Percentiles rank a stretch among this genome's conserved stretches.
Evolutionary conservation across 2,888 invertebrate species (phyloP).

Genomic region (Leptogaster cylindrica): DNA sequence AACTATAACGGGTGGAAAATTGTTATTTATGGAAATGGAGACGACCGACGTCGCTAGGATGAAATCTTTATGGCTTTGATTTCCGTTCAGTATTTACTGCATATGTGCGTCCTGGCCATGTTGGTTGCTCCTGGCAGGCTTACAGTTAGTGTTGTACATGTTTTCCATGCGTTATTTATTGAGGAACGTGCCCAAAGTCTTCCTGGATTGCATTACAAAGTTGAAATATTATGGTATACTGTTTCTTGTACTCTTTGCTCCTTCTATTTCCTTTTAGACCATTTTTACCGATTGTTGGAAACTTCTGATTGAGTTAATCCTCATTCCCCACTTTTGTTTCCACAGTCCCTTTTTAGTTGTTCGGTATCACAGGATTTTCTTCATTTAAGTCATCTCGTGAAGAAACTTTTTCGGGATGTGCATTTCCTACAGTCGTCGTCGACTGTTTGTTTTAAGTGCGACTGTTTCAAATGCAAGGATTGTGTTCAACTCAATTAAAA

Average conservation of each 20-base stretch:
- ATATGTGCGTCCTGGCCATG: not conserved
- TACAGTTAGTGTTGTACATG: slow-evolving; percentile 18
- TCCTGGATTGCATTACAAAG: not conserved
- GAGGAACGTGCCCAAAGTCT: slow-evolving; percentile 1
- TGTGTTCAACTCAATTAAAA: slow-evolving; percentile 36
- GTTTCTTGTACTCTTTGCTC: not conserved
- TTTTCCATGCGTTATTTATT: slow-evolving; percentile 11
- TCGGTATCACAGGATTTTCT: no score
- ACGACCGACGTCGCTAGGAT: not conserved
- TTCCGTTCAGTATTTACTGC: not conserved
- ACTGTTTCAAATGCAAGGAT: slow-evolving; percentile 29
- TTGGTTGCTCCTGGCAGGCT: not conserved
- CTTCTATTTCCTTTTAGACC: not conserved
- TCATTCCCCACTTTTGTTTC: not conserved
- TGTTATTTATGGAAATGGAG: slow-evolving; percentile 17
- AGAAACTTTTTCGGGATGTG: not conserved
- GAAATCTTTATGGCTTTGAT: slow-evolving; percentile 31
- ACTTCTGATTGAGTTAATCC: slow-evolving; percentile 26
- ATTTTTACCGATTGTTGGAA: not conserved
- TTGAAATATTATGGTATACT: slow-evolving; percentile 10
- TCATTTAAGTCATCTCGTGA: not conserved
- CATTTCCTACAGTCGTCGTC: slow-evolving; percentile 1
- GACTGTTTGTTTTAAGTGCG: slow-evolving; percentile 2
- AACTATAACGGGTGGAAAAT: not conserved
- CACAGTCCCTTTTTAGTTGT: slow-evolving; percentile 6